These are phyloP conservation scores for Brachionichthys hirsutus DNA, from an alignment of 2,113 vertebrate genomes.

Conservation along the genomic window DNA sequence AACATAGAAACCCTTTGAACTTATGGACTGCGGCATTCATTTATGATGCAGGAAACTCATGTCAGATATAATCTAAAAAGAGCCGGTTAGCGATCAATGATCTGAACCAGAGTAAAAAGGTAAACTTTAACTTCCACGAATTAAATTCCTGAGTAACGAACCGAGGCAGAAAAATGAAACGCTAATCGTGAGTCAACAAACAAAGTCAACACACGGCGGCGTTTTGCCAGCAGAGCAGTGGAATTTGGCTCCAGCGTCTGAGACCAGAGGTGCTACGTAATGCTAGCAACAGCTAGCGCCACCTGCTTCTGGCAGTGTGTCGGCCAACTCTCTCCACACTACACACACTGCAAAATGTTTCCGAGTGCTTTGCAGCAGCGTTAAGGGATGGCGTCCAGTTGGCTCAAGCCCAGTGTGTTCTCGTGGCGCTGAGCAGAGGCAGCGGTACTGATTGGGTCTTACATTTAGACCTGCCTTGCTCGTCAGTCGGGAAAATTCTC, in stretches of 20 bases:
- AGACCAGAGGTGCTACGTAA: constrained; percentile 32
- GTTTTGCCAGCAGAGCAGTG: constrained; percentile 5
- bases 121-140: not conserved
- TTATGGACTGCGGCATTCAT: too few species aligned
- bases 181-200: constrained; percentile 13
- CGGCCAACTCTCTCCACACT: constrained; percentile 14
- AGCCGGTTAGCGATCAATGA: not conserved
- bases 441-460: not conserved
- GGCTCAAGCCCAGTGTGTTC: not conserved
- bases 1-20: too few species aligned
- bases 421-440: not conserved
- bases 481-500: not conserved
- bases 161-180: constrained; percentile 1
- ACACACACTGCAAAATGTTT: constrained; percentile 10
- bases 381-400: constrained; percentile 6
- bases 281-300: constrained; percentile 16
- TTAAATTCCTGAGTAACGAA: not conserved
- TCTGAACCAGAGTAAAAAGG: not conserved
- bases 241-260: constrained; percentile 10
- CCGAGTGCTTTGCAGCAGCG: constrained; percentile 17
- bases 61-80: not conserved
- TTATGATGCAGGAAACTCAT: not conserved
- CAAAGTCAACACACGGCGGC: constrained; percentile 10
- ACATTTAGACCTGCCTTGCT: not conserved
- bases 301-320: constrained; percentile 11